Evolutionary conservation across 2,797 vertebrate species (phyloP).

Genomic region (Distichodus sexfasciatus): DNA sequence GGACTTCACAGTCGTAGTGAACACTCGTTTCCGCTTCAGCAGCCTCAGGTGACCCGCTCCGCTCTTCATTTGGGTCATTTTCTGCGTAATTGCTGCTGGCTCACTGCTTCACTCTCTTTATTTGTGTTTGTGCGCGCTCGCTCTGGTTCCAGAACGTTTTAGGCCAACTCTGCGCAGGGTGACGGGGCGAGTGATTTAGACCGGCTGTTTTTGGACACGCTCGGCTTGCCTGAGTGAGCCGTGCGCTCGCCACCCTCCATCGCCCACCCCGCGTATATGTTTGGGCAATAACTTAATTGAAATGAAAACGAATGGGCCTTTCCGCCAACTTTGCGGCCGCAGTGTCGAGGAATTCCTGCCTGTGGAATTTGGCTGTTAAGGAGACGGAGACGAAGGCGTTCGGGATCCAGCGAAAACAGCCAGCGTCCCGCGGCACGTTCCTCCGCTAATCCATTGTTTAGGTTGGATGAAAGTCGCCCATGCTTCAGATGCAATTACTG

Average conservation of each 20-base stretch:
- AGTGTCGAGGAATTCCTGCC: slow-evolving; percentile 16
- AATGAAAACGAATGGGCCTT: slow-evolving; percentile 30
- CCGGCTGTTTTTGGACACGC: slow-evolving; percentile 39
- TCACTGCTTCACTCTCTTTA: slow-evolving; percentile 58
- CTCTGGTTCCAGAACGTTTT: slow-evolving; percentile 66
- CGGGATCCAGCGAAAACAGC: slow-evolving; percentile 19
- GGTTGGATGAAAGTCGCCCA: slow-evolving; percentile 35
- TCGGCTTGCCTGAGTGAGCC: slow-evolving; percentile 40
- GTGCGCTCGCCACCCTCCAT: slow-evolving; percentile 15
- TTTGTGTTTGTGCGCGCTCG: slow-evolving; percentile 60
- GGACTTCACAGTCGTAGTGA: background rate
- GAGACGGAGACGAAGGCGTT: slow-evolving; percentile 24
- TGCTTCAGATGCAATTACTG: slow-evolving; percentile 40
- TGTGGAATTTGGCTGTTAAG: slow-evolving; percentile 29
- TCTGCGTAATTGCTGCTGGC: slow-evolving; percentile 26
- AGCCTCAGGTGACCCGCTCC: background rate
- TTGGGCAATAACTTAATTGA: slow-evolving; percentile 34
- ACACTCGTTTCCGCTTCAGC: background rate
- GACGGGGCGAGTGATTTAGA: slow-evolving; percentile 59
- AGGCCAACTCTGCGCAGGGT: slow-evolving; percentile 62
- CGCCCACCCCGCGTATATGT: slow-evolving; percentile 23
- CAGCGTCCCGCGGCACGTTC: slow-evolving; percentile 37
- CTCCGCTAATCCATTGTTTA: slow-evolving; percentile 49
- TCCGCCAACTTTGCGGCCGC: slow-evolving; percentile 26
- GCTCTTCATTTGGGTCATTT: slow-evolving; percentile 14